Evolutionary conservation across 1,140 invertebrate species (phyloP).

Genomic region (Drosophila pseudoobscura): DNA sequence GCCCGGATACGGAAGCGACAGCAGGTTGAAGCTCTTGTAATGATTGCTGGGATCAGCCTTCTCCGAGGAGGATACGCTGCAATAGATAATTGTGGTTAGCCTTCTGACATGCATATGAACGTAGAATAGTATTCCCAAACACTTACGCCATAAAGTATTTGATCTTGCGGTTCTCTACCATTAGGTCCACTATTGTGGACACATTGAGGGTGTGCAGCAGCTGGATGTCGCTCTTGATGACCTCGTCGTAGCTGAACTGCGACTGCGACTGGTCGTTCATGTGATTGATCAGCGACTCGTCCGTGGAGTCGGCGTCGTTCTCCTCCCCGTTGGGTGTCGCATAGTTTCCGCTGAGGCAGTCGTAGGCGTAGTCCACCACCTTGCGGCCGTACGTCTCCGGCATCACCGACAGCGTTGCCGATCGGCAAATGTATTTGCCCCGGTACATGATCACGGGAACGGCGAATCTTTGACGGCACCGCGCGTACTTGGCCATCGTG

Average conservation of each 20-base stretch:
- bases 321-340: conserved; percentile 65
- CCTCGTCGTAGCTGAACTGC: conserved; percentile 84
- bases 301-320: conserved; percentile 69
- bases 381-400: conserved; percentile 89
- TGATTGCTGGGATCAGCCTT: conserved; percentile 93
- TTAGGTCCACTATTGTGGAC: conserved; percentile 91
- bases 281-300: conserved; percentile 81
- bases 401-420: conserved; percentile 88
- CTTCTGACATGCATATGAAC: too few relatives aligned
- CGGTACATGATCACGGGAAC: conserved; percentile 91
- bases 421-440: conserved; percentile 89
- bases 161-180: conserved; percentile 95
- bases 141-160: conserved; percentile 93
- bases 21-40: conserved; percentile 90
- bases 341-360: conserved; percentile 69
- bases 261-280: conserved; percentile 66
- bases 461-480: conserved; percentile 90
- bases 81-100: conserved; percentile 30
- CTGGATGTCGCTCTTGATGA: conserved; percentile 89
- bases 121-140: too few relatives aligned
- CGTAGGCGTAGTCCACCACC: conserved; percentile 76
- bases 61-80: conserved; percentile 93
- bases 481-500: conserved; percentile 86
- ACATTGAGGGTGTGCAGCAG: conserved; percentile 90
- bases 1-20: conserved; percentile 91